Evolutionary conservation across 2,797 vertebrate species (phyloP), one percentile per base, ranked within the genome.

Genomic region (Pipistrellus pipistrellus): DNA sequence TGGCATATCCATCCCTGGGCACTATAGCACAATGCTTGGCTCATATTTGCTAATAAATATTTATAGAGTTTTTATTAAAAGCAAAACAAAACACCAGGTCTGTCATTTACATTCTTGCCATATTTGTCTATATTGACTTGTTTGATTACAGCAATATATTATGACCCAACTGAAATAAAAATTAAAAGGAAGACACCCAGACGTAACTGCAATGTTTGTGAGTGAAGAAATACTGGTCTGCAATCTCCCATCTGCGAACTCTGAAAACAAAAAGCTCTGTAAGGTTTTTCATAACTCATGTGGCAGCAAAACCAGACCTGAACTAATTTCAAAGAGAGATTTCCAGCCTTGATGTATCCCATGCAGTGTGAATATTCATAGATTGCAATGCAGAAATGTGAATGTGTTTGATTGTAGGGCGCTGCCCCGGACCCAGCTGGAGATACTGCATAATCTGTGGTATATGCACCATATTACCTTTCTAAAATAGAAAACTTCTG

Each of bases 311-410:
- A 88, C 85, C 82, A 96, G 82, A 96, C 95, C 88, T 93, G 88
- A 96, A 90, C 88, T 96, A 96, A 96, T 90, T 96, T 96, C 90
- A 90, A 93, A 92, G 88, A 92, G 85, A 95, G 93, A 88, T 94
- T 93, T 96, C 46, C 53, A 95, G 76, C 84, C 82, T 95, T 95
- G 95, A 94, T 90, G 94, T 92, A 87, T 94, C 93, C 86, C 90
- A 90, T 66, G 93, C 78, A 89, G 73, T 95, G 93, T 96, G 96
- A 96, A 95, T 95, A 96, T 95, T 93, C 90, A 96, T 92, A 88
- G 35, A 77, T 20, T 88, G 80, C 93, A 86, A 81, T 90, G 68
- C 71, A 90, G 85, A 96, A 94, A 94, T 90, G 94, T 88, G 88
- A 96, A 96, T 90, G 62, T 62, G 51, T 94, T 93, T 96, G 93